Evolutionary conservation across 1,140 invertebrate genomes (phyloP), one percentile per base, ranked within the genome.

Genomic region (Lithobius niger): DNA sequence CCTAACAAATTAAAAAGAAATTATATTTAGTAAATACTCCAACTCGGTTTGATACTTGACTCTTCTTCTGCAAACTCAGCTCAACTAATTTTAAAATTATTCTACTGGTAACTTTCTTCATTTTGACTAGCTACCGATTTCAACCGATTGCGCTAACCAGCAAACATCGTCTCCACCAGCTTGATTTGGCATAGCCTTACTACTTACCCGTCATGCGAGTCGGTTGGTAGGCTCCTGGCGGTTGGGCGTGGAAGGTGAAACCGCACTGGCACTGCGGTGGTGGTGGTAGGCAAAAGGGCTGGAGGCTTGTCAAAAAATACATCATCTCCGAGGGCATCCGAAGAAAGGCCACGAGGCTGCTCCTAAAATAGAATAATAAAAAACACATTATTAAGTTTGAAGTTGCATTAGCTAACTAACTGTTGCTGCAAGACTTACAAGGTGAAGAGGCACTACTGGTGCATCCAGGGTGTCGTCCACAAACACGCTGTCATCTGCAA

Each of bases 401-500:
- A 36, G 31, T 36, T n/a, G n/a, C n/a, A n/a, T n/a, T n/a, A n/a
- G n/a, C n/a, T n/a, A n/a, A n/a, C n/a, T n/a, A n/a, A n/a, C n/a
- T n/a, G n/a, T n/a, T 19, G 53, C 54, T 24, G 52, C 53, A 21
- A 58, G 52, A 43, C 59, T 59, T 16, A 52, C 57, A 27, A 57
- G 36, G 21, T 28, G 54, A 24, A 54, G 40, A 26, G 52, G 51
- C 52, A 53, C 48, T 31, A 52, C 45, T 28, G 50, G 51, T 16
- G 59, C 36, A 27, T 54, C 54, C 18, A 59, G 36, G 44, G 57
- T 58, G 21, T 59, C 25, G 52, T 59, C 27, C 54, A 59, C 27
- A 58, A 57, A 44, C 55, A 53, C 27, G 56, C 58, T 49, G 58
- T 61, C 58, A 59, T 60, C 42, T 52, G 54, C 18, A 55, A 57